A percentile compares a stretch with the other conserved stretches of the same genome.
Evolutionary conservation across 2,797 vertebrate genomes (phyloP).

Genomic region (Gymnoscopelus braueri): DNA sequence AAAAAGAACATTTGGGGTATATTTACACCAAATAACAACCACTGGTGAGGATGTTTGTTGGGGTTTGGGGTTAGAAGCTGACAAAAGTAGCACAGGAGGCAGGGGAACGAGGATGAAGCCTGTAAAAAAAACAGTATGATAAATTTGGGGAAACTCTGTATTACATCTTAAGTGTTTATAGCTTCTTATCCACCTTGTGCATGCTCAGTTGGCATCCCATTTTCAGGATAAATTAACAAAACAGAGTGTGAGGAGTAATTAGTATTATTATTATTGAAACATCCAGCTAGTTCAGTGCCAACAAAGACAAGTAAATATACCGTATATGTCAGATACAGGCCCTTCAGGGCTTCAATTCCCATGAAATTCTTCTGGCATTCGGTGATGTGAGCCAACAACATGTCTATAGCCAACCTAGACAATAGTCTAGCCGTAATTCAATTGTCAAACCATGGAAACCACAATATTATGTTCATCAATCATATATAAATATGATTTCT

Average conservation of each 20-base stretch:
- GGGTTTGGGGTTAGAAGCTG: conserved; percentile 5
- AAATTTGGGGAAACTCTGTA: conserved; percentile 20
- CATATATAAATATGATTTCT: conserved; percentile 13
- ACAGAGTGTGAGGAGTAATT: conserved; percentile 16
- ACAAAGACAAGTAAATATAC: conserved; percentile 51
- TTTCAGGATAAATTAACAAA: conserved; percentile 38
- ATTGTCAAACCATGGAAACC: conserved; percentile 24
- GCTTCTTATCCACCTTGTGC: conserved; percentile 38
- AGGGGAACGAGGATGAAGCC: conserved; percentile 1
- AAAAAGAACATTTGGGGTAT: conserved; percentile 57
- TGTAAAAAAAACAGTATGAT: conserved; percentile 39
- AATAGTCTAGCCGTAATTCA: conserved; percentile 6
- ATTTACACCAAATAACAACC: conserved; percentile 73
- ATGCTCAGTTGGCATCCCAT: conserved; percentile 50
- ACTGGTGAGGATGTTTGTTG: conserved; percentile 33
- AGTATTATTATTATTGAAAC: conserved; percentile 8
- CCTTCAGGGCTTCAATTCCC: conserved; percentile 26
- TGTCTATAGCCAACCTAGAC: background rate
- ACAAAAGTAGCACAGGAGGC: conserved; percentile 18
- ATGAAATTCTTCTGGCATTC: conserved; percentile 14
- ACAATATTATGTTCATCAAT: conserved; percentile 4
- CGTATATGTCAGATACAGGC: conserved; percentile 24
- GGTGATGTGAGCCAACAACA: conserved; percentile 3
- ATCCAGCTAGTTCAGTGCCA: conserved; percentile 31
- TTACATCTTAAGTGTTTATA: conserved; percentile 28